Evolutionary conservation across 2,113 vertebrate genomes (phyloP), one percentile per base, ranked within the genome.

Genomic region (Athene cunicularia): DNA sequence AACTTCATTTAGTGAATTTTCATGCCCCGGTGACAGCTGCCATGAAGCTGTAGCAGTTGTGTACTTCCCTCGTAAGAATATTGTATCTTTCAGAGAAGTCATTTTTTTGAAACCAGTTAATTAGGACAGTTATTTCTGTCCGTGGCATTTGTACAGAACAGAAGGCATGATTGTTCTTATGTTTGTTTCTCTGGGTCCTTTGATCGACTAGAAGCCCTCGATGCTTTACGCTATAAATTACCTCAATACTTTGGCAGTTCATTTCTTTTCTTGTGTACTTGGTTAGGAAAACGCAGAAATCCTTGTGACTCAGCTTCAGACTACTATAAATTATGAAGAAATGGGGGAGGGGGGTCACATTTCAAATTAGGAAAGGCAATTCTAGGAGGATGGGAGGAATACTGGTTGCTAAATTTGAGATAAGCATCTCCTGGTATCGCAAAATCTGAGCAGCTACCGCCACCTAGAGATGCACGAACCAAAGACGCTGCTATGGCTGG

Each of bases 61-160:
- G 74, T 80, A 84, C 88, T 97, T 92, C 81, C 91, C 93, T 94
- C 24, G 90, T 95, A 95, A 93, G 95, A 95, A 84, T 84, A 80
- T 94, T 90, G 80, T 75, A 71, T 96, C 88, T 94, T 96, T 96
- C 93, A 62, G 80, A 89, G 72, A 95, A 97, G 93, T 95, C 60
- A 53, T 82, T 92, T 95, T 95, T 92, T 59, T 95, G 68, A 96
- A 97, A 97, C 81, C 88, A 88, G 75, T 97, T 98, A 97, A 97
- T 97, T 98, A 98, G 98, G 95, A 97, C 97, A 93, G 97, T 97
- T 97, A 95, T 96, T 97, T 97, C 96, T 98, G 97, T 94, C 97
- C 96, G 1, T 96, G 96, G 92, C 94, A 96, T 96, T 98, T 97
- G 95, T 96, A 88, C 93, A 97, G 94, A 97, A 97, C 94, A 96